These are phyloP conservation scores for Liparis tanakae DNA, from an alignment of 2,797 vertebrate genomes.

Conservation along the genomic window DNA sequence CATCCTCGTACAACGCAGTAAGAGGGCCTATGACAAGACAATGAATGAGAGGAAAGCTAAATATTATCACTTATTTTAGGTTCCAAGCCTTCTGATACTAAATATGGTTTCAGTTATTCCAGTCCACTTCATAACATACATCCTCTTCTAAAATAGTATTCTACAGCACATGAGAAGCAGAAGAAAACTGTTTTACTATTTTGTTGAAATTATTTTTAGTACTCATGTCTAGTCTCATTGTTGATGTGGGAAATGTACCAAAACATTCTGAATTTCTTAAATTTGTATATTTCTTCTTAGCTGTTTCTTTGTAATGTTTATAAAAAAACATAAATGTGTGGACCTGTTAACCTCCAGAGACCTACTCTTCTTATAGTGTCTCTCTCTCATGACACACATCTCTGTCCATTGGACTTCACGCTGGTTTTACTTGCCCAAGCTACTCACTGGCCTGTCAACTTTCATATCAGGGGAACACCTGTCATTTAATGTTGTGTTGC, in stretches of 20 bases:
- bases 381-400: constrained; percentile 36
- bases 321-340: not conserved
- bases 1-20: constrained; percentile 79
- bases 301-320: not conserved
- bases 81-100: not conserved
- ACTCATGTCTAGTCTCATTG: not conserved
- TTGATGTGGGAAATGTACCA: not conserved
- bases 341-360: not conserved
- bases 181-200: not conserved
- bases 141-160: not conserved
- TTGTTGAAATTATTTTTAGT: not conserved
- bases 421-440: constrained; percentile 3
- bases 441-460: not conserved
- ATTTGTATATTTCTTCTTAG: not conserved
- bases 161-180: not conserved
- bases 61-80: not conserved
- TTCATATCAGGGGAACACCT: not conserved
- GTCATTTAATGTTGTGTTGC: not conserved
- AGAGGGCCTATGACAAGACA: constrained; percentile 63
- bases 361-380: constrained; percentile 28
- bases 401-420: constrained; percentile 42
- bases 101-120: not conserved
- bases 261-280: not conserved
- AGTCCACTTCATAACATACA: not conserved
- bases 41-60: not conserved